Evolutionary conservation across 2,888 invertebrate species (phyloP), one percentile per base, ranked within the genome.

Genomic region (Eumacrocentrus americanus): DNA sequence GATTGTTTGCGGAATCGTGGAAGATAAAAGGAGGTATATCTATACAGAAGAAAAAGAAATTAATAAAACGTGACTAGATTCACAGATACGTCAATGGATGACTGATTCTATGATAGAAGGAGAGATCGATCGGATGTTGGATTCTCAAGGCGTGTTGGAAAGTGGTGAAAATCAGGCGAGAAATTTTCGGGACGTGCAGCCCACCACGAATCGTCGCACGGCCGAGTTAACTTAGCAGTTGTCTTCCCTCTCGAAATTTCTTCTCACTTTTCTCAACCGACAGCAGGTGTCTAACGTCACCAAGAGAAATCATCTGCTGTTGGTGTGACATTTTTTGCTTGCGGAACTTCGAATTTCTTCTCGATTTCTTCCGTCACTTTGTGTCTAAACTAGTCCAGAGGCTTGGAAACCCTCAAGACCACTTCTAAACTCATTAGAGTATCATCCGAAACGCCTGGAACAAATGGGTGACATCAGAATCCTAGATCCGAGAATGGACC

Each of bases 401-500:
- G 29, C 29, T 29, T n/a, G n/a, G n/a, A n/a, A n/a, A n/a, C n/a
- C 29, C 9, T 29, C 5, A 29, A 9, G 29, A 29, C 29, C 9
- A 29, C 29, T 29, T 4, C 9, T 9, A 29, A 9, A 29, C 5
- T 9, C 9, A 9, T 4, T 4, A 9, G 9, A 29, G 29, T 9
- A 9, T 29, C 29, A 9, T 6, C 5, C 4, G 9, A 9, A 6
- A 4, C 5, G 29, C 9, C 9, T 29, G 29, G 29, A 4, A 29
- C 5, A 4, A 9, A 84, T 85, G 85, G 84, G 87, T 75, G 87
- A 87, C 81, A 82, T 85, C 72, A 72, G 87, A 78, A 84, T 89
- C 11, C 48, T 79, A 61, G 79, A 79, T 73, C 78, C 78, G 0
- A 67, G 78, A 79, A 88, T 88, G 83, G 88, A 88, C 77, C 87